Conservation (phyloP, 2,888 invertebrate genomes). For the Spicauda simplicius region DNA sequence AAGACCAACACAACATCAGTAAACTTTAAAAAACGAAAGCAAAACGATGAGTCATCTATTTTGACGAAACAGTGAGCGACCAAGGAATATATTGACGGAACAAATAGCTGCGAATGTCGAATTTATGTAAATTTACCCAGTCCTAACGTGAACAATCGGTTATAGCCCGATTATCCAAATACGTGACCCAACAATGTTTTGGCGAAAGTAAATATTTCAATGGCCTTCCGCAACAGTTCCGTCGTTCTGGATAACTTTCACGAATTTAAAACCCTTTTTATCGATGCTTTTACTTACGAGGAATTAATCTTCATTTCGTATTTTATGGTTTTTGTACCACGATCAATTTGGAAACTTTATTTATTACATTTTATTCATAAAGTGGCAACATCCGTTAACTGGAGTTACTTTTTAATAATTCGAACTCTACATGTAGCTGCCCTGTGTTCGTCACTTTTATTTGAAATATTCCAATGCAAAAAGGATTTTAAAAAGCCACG, state of each 20-base stretch:
- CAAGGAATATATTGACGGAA: constrained; percentile 41
- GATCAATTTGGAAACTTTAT: not conserved
- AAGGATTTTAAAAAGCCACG: too few species aligned
- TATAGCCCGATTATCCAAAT: constrained; percentile 63
- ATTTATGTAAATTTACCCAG: constrained; percentile 57
- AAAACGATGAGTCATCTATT: constrained; percentile 13
- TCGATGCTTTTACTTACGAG: not conserved
- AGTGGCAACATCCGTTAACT: too few species aligned
- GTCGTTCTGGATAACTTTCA: constrained; percentile 22
- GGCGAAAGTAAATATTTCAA: constrained; percentile 58
- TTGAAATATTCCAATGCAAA: too few species aligned
- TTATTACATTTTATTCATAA: too few species aligned
- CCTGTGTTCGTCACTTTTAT: too few species aligned
- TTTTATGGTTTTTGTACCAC: not conserved
- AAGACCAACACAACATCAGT: not conserved
- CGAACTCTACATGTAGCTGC: too few species aligned
- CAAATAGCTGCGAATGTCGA: constrained; percentile 57
- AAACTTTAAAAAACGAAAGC: constrained; percentile 10
- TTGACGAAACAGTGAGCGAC: not conserved
- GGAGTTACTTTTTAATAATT: too few species aligned
- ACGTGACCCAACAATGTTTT: constrained; percentile 62
- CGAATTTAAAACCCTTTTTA: constrained; percentile 13
- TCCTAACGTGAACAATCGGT: constrained; percentile 51
- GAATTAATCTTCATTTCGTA: not conserved
- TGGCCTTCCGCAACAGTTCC: constrained; percentile 43